These are phyloP conservation scores for Lutjanus campechanus DNA, from an alignment of 2,797 vertebrate species.

Conservation along the genomic window DNA sequence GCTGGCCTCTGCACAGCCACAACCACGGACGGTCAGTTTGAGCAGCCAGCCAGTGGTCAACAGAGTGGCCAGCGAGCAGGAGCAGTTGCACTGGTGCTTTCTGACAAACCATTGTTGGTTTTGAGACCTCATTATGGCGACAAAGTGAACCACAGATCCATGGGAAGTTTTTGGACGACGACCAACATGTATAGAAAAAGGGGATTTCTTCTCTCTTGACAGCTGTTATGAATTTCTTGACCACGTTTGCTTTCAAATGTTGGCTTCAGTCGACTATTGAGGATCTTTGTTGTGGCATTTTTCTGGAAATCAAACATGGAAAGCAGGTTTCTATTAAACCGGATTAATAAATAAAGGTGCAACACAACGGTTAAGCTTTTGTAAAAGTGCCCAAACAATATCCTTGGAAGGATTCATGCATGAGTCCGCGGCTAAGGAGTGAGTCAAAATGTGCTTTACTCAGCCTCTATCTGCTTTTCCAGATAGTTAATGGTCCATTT, in stretches of 20 bases:
- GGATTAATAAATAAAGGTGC: slow-evolving; percentile 27
- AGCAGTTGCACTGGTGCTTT: slow-evolving; percentile 20
- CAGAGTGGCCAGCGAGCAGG: not conserved
- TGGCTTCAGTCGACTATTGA: not conserved
- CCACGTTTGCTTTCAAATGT: slow-evolving; percentile 34
- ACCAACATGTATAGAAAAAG: slow-evolving; percentile 46
- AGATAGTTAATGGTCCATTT: slow-evolving; percentile 69
- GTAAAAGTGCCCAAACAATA: slow-evolving; percentile 22
- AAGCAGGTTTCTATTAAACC: slow-evolving; percentile 36
- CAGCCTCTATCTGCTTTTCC: slow-evolving; percentile 57
- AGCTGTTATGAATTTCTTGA: slow-evolving; percentile 47
- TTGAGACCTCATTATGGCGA: slow-evolving; percentile 54
- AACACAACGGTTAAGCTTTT: slow-evolving; percentile 24
- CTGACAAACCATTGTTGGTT: slow-evolving; percentile 53
- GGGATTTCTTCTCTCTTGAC: slow-evolving; percentile 40
- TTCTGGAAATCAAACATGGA: slow-evolving; percentile 27
- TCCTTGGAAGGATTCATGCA: slow-evolving; percentile 28
- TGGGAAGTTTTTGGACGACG: slow-evolving; percentile 35
- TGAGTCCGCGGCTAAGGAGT: slow-evolving; percentile 30
- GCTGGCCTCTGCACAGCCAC: slow-evolving; percentile 6
- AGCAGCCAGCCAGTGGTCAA: slow-evolving; percentile 42
- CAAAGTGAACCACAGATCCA: slow-evolving; percentile 42
- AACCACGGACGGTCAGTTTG: slow-evolving; percentile 31
- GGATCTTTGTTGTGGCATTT: slow-evolving; percentile 21
- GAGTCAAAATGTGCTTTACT: slow-evolving; percentile 61